Evolutionary conservation across 1,140 invertebrate species (phyloP).

Genomic region (Eriosoma lanigerum): DNA sequence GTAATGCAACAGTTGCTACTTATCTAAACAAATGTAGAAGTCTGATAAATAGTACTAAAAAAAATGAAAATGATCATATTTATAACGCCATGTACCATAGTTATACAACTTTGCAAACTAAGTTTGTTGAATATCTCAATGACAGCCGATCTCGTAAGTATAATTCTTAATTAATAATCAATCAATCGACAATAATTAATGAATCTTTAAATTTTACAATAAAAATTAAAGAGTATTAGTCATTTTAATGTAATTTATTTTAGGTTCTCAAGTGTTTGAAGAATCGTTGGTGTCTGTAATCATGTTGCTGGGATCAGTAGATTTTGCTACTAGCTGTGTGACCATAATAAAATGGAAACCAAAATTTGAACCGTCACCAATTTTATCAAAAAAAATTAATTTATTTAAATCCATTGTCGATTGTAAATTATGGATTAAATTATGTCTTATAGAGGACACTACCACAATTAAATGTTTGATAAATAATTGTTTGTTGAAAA

Average conservation of each 20-base stretch:
- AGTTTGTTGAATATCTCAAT: constrained; percentile 39
- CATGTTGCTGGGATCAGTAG: constrained; percentile 32
- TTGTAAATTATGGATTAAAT: constrained; percentile 5
- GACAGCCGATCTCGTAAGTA: constrained; percentile 18
- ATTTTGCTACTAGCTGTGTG: constrained; percentile 16
- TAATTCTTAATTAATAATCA: not conserved
- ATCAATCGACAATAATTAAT: not conserved
- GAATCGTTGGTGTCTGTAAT: not conserved
- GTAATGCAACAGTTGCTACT: constrained; percentile 17
- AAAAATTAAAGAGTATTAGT: no score
- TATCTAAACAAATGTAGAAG: constrained; percentile 27
- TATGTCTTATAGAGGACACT: not conserved
- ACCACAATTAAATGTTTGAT: constrained; percentile 4
- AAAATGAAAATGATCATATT: constrained; percentile 36
- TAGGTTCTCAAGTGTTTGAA: constrained; percentile 40
- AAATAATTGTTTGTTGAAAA: constrained; percentile 2
- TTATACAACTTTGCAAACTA: constrained; percentile 15
- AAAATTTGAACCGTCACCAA: constrained; percentile 10
- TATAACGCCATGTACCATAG: not conserved
- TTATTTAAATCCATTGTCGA: constrained; percentile 31
- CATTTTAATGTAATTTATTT: not conserved
- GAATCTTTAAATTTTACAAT: no score
- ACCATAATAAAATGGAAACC: constrained; percentile 27
- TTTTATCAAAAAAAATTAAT: not conserved
- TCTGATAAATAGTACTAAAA: not conserved